Evolutionary conservation across 64 coral and sea anemone genomes (phyloP).

Genomic region (Montipora efflorescens): DNA sequence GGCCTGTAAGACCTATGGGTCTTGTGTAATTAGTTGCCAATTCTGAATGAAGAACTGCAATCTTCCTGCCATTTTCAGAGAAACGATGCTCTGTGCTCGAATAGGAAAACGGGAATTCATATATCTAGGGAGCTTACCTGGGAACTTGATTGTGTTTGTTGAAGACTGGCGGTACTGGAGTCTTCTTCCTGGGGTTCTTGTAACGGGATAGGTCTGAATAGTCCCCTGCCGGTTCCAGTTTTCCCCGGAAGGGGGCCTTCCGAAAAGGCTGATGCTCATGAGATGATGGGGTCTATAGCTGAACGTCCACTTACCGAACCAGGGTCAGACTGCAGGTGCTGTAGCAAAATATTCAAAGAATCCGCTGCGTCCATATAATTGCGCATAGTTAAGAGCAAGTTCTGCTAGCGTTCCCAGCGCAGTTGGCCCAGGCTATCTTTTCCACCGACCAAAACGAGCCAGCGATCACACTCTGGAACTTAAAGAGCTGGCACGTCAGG

Average conservation of each 20-base stretch:
- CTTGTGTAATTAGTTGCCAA: conserved; percentile 3
- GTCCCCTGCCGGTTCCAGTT: background rate
- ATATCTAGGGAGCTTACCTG: background rate
- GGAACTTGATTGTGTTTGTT: background rate
- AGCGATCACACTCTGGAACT: no score
- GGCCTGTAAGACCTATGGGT: background rate
- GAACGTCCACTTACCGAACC: background rate
- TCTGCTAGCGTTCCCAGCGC: no score
- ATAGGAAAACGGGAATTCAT: background rate
- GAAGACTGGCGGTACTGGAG: background rate
- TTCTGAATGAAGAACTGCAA: background rate
- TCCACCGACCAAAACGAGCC: no score
- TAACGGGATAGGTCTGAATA: conserved; percentile 10
- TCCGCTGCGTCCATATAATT: conserved; percentile 5
- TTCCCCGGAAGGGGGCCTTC: background rate
- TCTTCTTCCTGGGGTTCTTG: background rate
- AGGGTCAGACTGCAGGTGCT: conserved; percentile 5
- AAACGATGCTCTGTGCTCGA: background rate
- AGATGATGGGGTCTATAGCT: background rate
- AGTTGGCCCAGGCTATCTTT: no score
- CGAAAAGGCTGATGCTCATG: conserved; percentile 13
- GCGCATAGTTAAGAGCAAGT: no score
- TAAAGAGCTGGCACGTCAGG: no score
- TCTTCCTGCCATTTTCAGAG: background rate
- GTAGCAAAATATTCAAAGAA: background rate